phyloP scores from a whole-genome alignment of 92 coral and sea anemone genomes.

The Pocillopora meandrina region DNA sequence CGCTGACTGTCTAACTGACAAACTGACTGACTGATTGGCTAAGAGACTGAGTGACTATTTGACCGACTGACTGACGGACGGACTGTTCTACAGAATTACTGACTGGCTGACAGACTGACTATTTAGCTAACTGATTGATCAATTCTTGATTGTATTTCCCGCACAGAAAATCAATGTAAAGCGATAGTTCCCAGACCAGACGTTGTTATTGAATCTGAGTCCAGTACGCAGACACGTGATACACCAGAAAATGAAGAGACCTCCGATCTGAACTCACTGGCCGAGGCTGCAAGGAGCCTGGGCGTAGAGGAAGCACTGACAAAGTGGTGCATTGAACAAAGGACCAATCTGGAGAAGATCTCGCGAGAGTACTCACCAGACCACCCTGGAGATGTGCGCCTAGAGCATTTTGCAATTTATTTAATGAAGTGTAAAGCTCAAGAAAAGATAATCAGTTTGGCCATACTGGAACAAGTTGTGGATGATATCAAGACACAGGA shows the following conservation, averaged over 20 bases:
- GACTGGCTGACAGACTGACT: background rate
- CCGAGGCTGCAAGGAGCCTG: conserved; percentile 57
- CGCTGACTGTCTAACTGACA: background rate
- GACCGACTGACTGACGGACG: background rate
- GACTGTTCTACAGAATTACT: background rate
- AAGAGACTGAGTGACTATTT: background rate
- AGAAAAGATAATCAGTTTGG: conserved; percentile 44
- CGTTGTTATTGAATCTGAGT: conserved; percentile 59
- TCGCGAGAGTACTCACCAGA: conserved; percentile 67
- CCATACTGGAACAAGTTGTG: conserved; percentile 68
- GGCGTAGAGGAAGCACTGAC: conserved; percentile 60
- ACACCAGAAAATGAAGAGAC: conserved; percentile 26
- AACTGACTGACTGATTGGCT: background rate
- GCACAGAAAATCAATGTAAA: conserved; percentile 63
- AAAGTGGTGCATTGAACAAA: conserved; percentile 66
- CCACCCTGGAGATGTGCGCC: conserved; percentile 81
- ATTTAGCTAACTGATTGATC: background rate
- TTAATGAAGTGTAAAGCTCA: conserved; percentile 82
- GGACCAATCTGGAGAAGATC: conserved; percentile 60
- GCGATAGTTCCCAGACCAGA: conserved; percentile 60
- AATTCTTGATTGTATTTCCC: background rate
- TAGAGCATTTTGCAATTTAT: conserved; percentile 78
- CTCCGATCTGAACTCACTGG: conserved; percentile 19
- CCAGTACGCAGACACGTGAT: conserved; percentile 42
- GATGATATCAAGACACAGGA: conserved; percentile 68